Evolutionary conservation across 2,113 vertebrate genomes (phyloP).

Genomic region (Thymallus thymallus): DNA sequence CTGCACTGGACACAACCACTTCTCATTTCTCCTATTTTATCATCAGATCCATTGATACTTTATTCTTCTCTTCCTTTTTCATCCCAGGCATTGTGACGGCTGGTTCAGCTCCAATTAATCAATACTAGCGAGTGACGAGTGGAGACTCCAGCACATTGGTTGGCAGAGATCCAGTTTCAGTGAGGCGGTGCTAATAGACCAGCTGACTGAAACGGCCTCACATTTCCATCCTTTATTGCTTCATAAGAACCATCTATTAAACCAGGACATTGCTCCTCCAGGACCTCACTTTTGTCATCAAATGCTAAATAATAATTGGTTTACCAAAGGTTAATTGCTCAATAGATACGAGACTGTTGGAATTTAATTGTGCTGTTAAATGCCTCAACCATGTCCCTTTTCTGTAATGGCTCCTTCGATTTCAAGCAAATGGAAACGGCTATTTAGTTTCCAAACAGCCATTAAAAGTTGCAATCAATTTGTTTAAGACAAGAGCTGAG

Average conservation of each 20-base stretch:
- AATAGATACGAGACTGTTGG: conserved; percentile 66
- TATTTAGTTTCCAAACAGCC: conserved; percentile 46
- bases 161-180: conserved; percentile 58
- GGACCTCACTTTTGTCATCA: conserved; percentile 71
- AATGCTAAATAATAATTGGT: conserved; percentile 75
- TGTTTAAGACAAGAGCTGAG: conserved; percentile 7
- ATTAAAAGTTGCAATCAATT: conserved; percentile 46
- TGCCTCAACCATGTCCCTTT: conserved; percentile 53
- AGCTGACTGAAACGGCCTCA: conserved; percentile 43
- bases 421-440: conserved; percentile 55
- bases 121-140: conserved; percentile 52
- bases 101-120: conserved; percentile 58
- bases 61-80: conserved; percentile 46
- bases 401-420: conserved; percentile 63
- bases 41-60: not conserved
- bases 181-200: conserved; percentile 58
- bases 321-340: conserved; percentile 80
- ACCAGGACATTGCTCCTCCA: conserved; percentile 63
- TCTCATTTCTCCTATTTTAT: not conserved
- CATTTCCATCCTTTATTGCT: conserved; percentile 61
- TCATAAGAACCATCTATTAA: conserved; percentile 65
- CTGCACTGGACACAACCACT: not conserved
- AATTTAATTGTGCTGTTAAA: conserved; percentile 76
- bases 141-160: not conserved
- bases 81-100: conserved; percentile 34